Evolutionary conservation across 2,113 vertebrate species (phyloP).

Genomic region (Strigops habroptila): DNA sequence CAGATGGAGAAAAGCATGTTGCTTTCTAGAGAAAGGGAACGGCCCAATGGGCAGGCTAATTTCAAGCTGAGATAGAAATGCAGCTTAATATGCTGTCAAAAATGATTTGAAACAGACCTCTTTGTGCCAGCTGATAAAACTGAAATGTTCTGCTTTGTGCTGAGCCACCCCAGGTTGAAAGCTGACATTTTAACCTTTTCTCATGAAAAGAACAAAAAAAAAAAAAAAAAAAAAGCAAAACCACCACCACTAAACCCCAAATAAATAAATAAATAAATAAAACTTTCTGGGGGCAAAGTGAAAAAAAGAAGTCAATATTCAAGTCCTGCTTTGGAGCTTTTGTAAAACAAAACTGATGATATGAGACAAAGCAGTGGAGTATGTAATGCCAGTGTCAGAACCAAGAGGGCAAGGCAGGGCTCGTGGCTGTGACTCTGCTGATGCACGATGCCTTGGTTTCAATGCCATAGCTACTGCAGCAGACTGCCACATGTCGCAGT

Average conservation of each 20-base stretch:
- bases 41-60: background rate
- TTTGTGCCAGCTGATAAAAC: slow-evolving; percentile 1
- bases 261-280: background rate
- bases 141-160: background rate
- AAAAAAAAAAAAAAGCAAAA: background rate
- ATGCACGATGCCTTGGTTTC: background rate
- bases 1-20: background rate
- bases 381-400: background rate
- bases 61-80: slow-evolving; percentile 5
- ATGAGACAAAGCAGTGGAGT: background rate
- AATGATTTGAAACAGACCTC: slow-evolving; percentile 24
- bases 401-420: background rate
- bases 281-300: background rate
- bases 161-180: background rate
- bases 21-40: background rate
- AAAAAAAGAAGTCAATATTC: background rate
- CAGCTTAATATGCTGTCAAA: slow-evolving; percentile 23
- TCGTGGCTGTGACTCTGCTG: background rate
- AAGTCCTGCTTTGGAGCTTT: background rate
- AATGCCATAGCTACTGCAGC: background rate
- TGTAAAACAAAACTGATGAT: background rate
- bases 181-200: slow-evolving; percentile 19
- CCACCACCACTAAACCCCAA: background rate
- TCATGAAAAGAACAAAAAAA: background rate
- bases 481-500: background rate